phyloP scores from a whole-genome alignment of 2,113 vertebrate genomes.

The Garra rufa region DNA sequence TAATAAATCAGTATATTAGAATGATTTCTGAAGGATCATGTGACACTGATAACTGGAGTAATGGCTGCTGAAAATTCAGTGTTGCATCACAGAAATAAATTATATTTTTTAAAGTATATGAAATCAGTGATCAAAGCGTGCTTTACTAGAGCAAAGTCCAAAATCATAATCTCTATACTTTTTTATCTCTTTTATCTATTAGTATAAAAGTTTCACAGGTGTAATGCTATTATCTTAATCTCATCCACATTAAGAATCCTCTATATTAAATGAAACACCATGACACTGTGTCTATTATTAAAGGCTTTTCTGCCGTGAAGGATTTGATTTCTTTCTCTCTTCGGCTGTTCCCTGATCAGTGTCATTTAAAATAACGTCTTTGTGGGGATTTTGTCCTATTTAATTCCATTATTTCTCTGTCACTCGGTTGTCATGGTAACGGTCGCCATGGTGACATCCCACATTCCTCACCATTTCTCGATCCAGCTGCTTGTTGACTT shows the following conservation, averaged over 20 bases:
- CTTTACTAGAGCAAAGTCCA: background rate
- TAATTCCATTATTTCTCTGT: background rate
- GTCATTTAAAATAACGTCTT: conserved; percentile 18
- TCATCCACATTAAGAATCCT: background rate
- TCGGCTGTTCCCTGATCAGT: background rate
- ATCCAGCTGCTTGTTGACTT: conserved; percentile 94
- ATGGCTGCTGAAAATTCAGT: too few relatives aligned
- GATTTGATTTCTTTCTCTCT: conserved; percentile 13
- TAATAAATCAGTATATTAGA: too few relatives aligned
- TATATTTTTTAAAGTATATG: too few relatives aligned
- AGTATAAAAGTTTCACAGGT: background rate
- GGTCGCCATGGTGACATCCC: background rate
- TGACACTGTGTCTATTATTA: background rate
- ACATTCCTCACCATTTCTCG: conserved; percentile 86
- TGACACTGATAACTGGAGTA: too few relatives aligned
- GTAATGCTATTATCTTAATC: background rate
- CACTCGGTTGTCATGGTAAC: conserved; percentile 34
- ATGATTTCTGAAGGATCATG: too few relatives aligned
- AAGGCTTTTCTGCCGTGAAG: background rate
- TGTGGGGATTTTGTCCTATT: conserved; percentile 8
- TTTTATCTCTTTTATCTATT: background rate
- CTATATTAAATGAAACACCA: background rate
- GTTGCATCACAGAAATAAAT: too few relatives aligned
- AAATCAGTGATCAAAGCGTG: background rate
- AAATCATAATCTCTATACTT: background rate